Conservation (phyloP, 2,888 invertebrate species). For the Hecatera dysodea region DNA sequence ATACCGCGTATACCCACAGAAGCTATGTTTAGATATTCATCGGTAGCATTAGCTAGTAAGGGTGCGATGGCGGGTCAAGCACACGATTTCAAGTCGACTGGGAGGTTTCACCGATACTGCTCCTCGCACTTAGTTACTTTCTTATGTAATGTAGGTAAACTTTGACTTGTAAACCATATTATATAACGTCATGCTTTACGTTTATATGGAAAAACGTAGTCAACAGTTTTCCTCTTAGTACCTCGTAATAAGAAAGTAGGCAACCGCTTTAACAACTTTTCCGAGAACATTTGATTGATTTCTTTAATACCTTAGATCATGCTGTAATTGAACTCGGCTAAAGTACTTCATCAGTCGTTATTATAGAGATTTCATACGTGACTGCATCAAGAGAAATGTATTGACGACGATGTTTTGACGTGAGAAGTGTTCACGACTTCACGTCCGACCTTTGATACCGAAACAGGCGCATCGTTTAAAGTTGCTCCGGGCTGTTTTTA, state of each 20-base stretch:
- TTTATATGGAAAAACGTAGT: constrained; percentile 45
- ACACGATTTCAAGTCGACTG: constrained; percentile 65
- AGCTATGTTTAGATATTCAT: constrained; percentile 31
- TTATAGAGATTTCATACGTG: constrained; percentile 55
- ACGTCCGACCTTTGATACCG: constrained; percentile 63
- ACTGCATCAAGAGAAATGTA: constrained; percentile 62
- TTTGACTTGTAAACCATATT: constrained; percentile 59
- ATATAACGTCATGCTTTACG: constrained; percentile 52
- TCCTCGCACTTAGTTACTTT: constrained; percentile 43
- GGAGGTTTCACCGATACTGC: constrained; percentile 67
- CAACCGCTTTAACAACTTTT: constrained; percentile 34
- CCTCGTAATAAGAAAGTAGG: constrained; percentile 37
- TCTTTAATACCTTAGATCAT: constrained; percentile 34
- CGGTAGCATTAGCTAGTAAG: constrained; percentile 31
- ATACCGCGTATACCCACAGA: constrained; percentile 4
- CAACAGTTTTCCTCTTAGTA: constrained; percentile 41
- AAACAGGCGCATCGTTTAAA: constrained; percentile 50
- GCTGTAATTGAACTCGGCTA: constrained; percentile 36
- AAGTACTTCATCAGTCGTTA: constrained; percentile 40
- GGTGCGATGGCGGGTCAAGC: constrained; percentile 67
- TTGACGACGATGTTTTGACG: constrained; percentile 54
- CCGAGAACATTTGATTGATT: constrained; percentile 32
- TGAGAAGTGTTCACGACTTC: constrained; percentile 65
- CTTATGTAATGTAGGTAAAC: constrained; percentile 49
- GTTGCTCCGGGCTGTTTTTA: constrained; percentile 58